A percentile compares a stretch with the other conserved stretches of the same genome.
phyloP scores from a whole-genome alignment of 2,888 invertebrate genomes.

The Seira musarum region DNA sequence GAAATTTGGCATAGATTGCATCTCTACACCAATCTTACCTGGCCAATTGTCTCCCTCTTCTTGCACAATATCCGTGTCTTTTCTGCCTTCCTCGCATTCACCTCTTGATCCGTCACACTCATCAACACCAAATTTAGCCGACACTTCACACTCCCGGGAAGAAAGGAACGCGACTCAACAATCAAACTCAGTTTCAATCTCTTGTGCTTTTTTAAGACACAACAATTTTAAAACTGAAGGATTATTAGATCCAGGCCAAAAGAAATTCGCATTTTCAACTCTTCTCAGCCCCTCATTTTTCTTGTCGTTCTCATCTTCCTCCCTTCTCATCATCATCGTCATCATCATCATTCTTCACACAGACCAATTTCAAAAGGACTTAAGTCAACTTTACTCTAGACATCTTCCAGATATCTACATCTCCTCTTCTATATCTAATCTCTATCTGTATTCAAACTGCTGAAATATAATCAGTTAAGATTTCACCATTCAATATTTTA shows the following conservation, averaged over 20 bases:
- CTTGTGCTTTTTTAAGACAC: neutral
- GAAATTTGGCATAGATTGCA: neutral
- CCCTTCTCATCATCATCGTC: constrained; percentile 39
- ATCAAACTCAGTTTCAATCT: constrained; percentile 2
- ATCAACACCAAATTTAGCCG: neutral
- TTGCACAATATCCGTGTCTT: constrained; percentile 10
- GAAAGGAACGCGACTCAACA: constrained; percentile 4
- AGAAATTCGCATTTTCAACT: neutral
- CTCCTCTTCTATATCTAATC: neutral
- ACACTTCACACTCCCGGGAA: neutral
- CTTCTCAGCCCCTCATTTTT: neutral
- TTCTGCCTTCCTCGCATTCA: neutral
- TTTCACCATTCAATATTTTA: constrained; percentile 6
- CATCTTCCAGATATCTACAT: neutral
- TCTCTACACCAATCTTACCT: neutral
- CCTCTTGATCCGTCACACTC: neutral
- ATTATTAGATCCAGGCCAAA: neutral
- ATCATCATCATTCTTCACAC: constrained; percentile 18
- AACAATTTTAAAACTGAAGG: neutral
- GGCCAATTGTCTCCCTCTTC: neutral
- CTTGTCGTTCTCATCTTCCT: neutral
- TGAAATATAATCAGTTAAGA: neutral
- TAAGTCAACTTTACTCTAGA: constrained; percentile 9
- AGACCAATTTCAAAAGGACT: constrained; percentile 1
- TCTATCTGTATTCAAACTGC: constrained; percentile 7